Evolutionary conservation across 2,797 vertebrate genomes (phyloP), one percentile per base, ranked within the genome.

Genomic region (Xenopus petersii): DNA sequence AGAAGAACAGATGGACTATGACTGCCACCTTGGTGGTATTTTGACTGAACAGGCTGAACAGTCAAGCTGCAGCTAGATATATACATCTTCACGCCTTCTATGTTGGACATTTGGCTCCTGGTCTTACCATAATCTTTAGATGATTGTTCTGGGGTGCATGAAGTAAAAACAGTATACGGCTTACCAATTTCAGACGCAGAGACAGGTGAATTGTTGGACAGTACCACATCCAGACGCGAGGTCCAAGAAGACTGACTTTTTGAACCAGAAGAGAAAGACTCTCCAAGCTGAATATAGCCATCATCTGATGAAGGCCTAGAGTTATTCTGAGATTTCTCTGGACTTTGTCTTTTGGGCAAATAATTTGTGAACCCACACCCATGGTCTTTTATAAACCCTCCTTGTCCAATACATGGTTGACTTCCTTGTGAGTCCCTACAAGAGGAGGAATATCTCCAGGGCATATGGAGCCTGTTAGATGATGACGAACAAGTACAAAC

Each of bases 11-110:
- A 82, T 76, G 71, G 79, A 81, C 42, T 17, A 5, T 64, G 80
- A 56, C 10, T 79, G 16, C 71, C 83, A 70, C 61, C 61, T 49
- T 11, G 73, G 48, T 11, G 73, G 51, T 73, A 74, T 55, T 65
- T 55, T 65, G 73, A 13, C 75, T 0, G 77, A 26, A 81, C 74
- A 75, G 86, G 84, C 67, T 87, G 87, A 79, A 89, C 73, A 0
- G 15, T 82, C 79, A 88, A 75, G 67, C 81, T 88, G 85, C 85
- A 88, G 0, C 87, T 88, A 68, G 88, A 89, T 82, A 88, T 83
- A 66, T 87, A 82, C 70, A 89, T 79, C 42, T 87, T 89, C 75
- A 89, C 13, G 47, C 61, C 76, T 33, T 78, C 68, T 82, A 85
- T 70, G 81, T 54, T 77, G 81, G 60, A 82, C 70, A 61, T 84